These are phyloP conservation scores for Boleophthalmus pectinirostris DNA, from an alignment of 2,113 vertebrate genomes.

Conservation along the genomic window DNA sequence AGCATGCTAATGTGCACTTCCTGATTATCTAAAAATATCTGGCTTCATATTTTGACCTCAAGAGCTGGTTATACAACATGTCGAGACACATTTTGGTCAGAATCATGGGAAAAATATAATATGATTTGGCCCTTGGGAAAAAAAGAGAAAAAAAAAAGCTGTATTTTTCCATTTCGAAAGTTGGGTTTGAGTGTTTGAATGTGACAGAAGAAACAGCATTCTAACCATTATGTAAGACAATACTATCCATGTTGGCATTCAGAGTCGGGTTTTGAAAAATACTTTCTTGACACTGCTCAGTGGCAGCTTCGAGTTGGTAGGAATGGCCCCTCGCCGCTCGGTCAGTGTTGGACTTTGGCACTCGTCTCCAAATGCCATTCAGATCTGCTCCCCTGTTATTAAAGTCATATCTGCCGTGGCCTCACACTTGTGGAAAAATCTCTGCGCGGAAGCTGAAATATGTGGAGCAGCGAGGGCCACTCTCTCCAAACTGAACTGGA, in stretches of 20 bases:
- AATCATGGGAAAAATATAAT: too few species aligned
- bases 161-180: conserved; percentile 11
- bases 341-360: conserved; percentile 29
- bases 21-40: too few species aligned
- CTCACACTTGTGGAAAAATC: conserved; percentile 53
- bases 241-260: conserved; percentile 31
- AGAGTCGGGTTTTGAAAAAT: conserved; percentile 27
- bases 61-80: too few species aligned
- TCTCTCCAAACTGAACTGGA: conserved; percentile 56
- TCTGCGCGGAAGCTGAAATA: conserved; percentile 47
- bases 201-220: too few species aligned
- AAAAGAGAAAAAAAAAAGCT: not conserved
- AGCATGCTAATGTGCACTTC: too few species aligned
- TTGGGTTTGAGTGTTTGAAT: conserved; percentile 15
- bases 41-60: too few species aligned
- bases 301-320: conserved; percentile 48
- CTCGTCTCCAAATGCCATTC: conserved; percentile 33
- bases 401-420: conserved; percentile 48
- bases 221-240: conserved; percentile 33
- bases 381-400: conserved; percentile 41
- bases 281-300: conserved; percentile 33
- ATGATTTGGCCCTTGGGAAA: too few species aligned
- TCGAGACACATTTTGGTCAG: too few species aligned
- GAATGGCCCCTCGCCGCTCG: conserved; percentile 23
- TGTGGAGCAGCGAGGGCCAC: conserved; percentile 35